These are phyloP conservation scores for Eupithecia pulchellata DNA, from an alignment of 2,888 invertebrate genomes.

Conservation along the genomic window DNA sequence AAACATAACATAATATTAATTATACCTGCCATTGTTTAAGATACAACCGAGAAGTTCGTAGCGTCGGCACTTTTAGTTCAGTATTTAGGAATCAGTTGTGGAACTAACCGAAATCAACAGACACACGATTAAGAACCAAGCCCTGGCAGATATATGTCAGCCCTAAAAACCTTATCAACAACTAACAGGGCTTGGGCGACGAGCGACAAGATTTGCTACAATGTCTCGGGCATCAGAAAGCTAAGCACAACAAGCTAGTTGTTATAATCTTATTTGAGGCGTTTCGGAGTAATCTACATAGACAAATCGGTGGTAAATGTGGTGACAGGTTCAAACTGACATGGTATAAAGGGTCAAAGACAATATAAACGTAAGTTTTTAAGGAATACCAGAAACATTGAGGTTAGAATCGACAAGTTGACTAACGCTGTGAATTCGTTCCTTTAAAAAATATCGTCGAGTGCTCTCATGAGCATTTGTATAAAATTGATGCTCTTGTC, in stretches of 20 bases:
- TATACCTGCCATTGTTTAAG: too few species aligned
- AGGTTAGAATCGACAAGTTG: constrained; percentile 48
- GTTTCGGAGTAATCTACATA: constrained; percentile 15
- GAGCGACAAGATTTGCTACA: constrained; percentile 53
- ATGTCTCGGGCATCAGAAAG: constrained; percentile 59
- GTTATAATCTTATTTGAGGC: constrained; percentile 21
- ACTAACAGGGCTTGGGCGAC: constrained; percentile 4
- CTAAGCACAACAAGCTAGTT: constrained; percentile 18
- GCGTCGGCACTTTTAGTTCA: too few species aligned
- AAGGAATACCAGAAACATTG: constrained; percentile 61
- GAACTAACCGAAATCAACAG: too few species aligned
- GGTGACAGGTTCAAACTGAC: neutral
- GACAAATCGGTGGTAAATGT: constrained; percentile 28
- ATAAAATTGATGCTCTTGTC: constrained; percentile 35
- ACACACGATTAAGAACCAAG: neutral
- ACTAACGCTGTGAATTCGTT: neutral
- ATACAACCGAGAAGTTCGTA: too few species aligned
- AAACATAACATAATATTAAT: too few species aligned
- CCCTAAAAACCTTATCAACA: neutral
- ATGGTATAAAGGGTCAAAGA: neutral
- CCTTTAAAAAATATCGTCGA: neutral
- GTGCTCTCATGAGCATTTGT: neutral
- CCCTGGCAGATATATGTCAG: neutral
- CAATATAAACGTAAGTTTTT: neutral
- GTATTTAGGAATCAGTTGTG: too few species aligned